Percentiles rank a stretch among this genome's conserved stretches.
phyloP scores from a whole-genome alignment of 2,797 vertebrate genomes.

The Myripristis jacobus region DNA sequence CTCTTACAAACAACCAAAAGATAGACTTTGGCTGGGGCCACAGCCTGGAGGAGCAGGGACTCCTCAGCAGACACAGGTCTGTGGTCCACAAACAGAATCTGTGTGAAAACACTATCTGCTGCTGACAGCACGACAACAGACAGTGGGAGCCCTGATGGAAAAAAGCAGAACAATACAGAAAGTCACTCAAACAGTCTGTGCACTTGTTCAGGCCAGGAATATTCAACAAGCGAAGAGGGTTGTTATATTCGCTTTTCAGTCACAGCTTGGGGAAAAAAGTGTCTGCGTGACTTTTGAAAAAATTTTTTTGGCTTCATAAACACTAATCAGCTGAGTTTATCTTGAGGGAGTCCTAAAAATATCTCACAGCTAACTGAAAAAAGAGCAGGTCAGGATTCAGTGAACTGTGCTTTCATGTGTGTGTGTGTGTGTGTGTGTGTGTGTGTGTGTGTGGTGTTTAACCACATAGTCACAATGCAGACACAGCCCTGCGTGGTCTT shows the following conservation, averaged over 20 bases:
- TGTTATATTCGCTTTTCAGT: constrained; percentile 6
- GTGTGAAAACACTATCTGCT: constrained; percentile 51
- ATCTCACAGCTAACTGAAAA: constrained; percentile 1
- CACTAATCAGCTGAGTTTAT: constrained; percentile 14
- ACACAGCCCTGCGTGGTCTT: not conserved
- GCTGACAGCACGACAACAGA: constrained; percentile 46
- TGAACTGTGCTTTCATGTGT: not conserved
- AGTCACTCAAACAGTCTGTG: constrained; percentile 41
- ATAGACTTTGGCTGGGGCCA: constrained; percentile 52
- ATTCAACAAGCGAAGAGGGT: constrained; percentile 55
- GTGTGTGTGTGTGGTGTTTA: not conserved
- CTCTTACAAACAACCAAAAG: constrained; percentile 82
- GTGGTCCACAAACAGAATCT: constrained; percentile 82
- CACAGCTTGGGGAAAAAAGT: not conserved
- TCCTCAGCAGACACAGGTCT: constrained; percentile 44
- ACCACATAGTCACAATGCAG: not conserved
- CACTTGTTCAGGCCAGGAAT: constrained; percentile 27
- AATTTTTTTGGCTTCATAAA: constrained; percentile 27
- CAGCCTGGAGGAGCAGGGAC: constrained; percentile 17
- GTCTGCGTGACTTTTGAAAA: not conserved
- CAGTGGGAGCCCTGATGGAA: constrained; percentile 62
- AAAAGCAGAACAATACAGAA: not conserved
- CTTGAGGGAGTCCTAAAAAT: constrained; percentile 25
- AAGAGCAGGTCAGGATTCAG: not conserved
- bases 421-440: no score